Percentiles rank a stretch among this genome's conserved stretches.
Evolutionary conservation across 1,140 invertebrate genomes (phyloP).

Genomic region (Bombus turneri): DNA sequence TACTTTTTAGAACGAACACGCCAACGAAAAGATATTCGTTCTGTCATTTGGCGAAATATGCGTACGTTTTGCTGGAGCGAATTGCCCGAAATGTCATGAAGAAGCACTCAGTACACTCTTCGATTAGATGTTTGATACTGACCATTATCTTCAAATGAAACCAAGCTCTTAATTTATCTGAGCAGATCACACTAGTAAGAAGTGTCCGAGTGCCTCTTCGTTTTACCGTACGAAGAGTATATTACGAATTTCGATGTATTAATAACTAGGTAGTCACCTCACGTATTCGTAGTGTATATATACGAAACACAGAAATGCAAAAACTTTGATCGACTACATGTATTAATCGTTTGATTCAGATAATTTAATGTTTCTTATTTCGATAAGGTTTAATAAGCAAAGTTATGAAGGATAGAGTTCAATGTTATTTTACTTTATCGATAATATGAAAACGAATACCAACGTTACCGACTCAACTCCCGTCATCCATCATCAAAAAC

Average conservation of each 20-base stretch:
- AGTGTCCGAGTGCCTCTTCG: conserved; percentile 34
- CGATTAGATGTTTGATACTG: conserved; percentile 54
- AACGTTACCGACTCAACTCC: conserved; percentile 12
- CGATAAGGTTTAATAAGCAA: conserved; percentile 12
- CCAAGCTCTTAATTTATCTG: conserved; percentile 54
- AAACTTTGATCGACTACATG: background rate
- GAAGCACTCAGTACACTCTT: conserved; percentile 49
- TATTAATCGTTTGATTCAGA: background rate
- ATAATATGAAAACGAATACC: background rate
- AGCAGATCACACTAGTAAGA: conserved; percentile 41
- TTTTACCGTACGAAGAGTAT: conserved; percentile 34
- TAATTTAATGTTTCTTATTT: conserved; percentile 24
- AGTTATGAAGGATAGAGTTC: background rate
- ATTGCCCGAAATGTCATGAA: conserved; percentile 46
- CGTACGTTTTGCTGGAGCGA: conserved; percentile 21
- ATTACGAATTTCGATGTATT: conserved; percentile 41
- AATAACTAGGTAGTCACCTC: conserved; percentile 42
- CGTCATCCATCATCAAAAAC: background rate
- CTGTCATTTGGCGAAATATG: conserved; percentile 43
- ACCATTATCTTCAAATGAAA: conserved; percentile 53
- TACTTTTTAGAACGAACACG: conserved; percentile 49
- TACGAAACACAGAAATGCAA: conserved; percentile 26
- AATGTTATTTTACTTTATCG: conserved; percentile 17
- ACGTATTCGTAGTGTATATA: conserved; percentile 3
- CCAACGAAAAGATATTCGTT: conserved; percentile 51